Evolutionary conservation across 2,113 vertebrate genomes (phyloP).

Genomic region (Chamaea fasciata): DNA sequence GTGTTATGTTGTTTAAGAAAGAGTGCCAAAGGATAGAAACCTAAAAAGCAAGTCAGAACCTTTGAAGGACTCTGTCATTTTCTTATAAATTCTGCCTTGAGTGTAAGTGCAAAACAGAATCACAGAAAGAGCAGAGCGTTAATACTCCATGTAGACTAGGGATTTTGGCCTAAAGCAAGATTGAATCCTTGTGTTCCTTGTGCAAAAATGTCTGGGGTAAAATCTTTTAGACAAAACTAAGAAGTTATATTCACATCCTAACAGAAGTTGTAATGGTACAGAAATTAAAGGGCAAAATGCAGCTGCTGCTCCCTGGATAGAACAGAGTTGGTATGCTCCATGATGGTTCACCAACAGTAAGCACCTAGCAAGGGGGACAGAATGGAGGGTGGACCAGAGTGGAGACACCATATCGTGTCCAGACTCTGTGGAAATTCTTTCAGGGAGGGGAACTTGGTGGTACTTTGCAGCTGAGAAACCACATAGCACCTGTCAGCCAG

Average conservation of each 20-base stretch:
- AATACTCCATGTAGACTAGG: not conserved
- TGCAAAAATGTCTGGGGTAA: not conserved
- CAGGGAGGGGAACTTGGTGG: fast-evolving
- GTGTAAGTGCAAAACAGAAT: not conserved
- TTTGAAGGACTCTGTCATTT: not conserved
- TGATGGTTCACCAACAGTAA: too few relatives aligned
- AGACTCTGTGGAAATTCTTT: not conserved
- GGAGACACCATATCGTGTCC: fast-evolving
- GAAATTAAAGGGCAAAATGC: not conserved
- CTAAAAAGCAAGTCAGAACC: not conserved
- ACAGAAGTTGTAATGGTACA: not conserved
- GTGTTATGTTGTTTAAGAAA: not conserved
- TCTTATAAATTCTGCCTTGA: not conserved
- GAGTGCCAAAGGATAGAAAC: not conserved
- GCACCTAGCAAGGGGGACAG: fast-evolving
- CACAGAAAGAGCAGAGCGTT: not conserved
- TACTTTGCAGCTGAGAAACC: not conserved
- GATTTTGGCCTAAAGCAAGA: not conserved
- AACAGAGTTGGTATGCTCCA: not conserved
- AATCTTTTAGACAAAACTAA: not conserved
- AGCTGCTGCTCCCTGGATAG: not conserved
- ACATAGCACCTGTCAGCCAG: too few relatives aligned
- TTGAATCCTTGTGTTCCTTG: not conserved
- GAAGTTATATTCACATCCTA: not conserved
- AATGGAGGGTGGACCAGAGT: not conserved